Conservation (phyloP, 2,113 vertebrate species). For the Chaetorhynchus papuensis region DNA sequence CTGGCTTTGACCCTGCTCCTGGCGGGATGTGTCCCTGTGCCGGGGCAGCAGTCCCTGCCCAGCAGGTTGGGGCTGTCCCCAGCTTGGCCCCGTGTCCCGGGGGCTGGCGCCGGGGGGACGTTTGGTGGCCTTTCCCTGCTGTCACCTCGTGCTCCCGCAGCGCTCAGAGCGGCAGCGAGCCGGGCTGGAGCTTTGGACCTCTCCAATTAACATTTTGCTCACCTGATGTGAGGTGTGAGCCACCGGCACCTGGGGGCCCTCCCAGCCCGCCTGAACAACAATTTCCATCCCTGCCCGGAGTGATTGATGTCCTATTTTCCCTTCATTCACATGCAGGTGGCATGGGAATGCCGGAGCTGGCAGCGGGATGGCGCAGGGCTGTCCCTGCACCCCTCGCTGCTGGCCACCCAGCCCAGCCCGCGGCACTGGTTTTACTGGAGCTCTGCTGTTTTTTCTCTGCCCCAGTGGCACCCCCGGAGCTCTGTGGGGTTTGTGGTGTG, state of each 20-base stretch:
- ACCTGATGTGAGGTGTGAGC: neutral
- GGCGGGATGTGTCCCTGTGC: rapidly evolving
- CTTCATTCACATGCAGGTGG: neutral
- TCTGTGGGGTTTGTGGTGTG: rapidly evolving
- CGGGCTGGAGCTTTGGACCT: neutral
- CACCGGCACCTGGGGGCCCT: neutral
- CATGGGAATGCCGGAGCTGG: neutral
- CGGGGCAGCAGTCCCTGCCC: rapidly evolving
- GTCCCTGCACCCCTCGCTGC: rapidly evolving
- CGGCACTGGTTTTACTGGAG: neutral
- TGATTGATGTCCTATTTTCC: neutral
- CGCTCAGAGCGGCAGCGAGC: neutral
- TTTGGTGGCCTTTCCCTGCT: neutral
- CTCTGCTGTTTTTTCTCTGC: neutral
- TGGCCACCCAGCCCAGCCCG: neutral
- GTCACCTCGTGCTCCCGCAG: neutral
- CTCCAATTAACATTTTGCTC: neutral
- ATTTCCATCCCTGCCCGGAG: neutral
- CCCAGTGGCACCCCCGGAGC: neutral
- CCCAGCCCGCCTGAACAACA: neutral
- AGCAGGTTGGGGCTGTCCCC: neutral
- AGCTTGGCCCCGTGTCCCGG: rapidly evolving
- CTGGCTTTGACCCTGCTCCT: neutral
- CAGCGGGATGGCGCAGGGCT: neutral
- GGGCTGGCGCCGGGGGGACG: neutral